Evolutionary conservation across 2,797 vertebrate genomes (phyloP).

Genomic region (Falco novaeseelandiae): DNA sequence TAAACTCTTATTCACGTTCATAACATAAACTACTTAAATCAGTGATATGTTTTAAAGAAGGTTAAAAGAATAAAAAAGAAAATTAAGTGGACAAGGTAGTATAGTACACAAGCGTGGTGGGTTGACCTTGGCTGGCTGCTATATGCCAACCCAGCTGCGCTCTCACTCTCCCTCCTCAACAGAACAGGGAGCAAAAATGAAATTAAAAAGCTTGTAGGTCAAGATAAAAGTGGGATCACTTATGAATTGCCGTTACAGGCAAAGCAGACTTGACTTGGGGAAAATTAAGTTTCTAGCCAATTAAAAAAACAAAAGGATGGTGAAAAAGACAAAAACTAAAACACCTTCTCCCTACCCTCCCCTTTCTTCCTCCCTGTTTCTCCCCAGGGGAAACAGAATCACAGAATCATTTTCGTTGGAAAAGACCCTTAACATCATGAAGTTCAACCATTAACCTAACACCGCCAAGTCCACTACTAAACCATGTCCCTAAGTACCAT

Average conservation of each 20-base stretch:
- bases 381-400: not conserved
- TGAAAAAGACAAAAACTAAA: not conserved
- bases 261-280: not conserved
- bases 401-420: not conserved
- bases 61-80: not conserved
- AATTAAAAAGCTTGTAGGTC: not conserved
- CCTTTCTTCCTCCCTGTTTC: not conserved
- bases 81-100: not conserved
- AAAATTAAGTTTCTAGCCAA: not conserved
- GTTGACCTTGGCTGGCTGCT: not conserved
- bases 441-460: not conserved
- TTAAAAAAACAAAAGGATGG: not conserved
- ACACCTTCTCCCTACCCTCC: not conserved
- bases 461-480: not conserved
- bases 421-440: fast-evolving
- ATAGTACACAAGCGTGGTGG: fast-evolving
- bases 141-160: fast-evolving
- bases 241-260: not conserved
- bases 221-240: not conserved
- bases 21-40: not conserved
- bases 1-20: not conserved
- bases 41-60: not conserved
- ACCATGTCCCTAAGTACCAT: not conserved
- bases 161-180: not conserved
- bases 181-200: not conserved